These are phyloP conservation scores for Neoniphon sammara DNA, from an alignment of 2,797 vertebrate genomes.

Conservation along the genomic window DNA sequence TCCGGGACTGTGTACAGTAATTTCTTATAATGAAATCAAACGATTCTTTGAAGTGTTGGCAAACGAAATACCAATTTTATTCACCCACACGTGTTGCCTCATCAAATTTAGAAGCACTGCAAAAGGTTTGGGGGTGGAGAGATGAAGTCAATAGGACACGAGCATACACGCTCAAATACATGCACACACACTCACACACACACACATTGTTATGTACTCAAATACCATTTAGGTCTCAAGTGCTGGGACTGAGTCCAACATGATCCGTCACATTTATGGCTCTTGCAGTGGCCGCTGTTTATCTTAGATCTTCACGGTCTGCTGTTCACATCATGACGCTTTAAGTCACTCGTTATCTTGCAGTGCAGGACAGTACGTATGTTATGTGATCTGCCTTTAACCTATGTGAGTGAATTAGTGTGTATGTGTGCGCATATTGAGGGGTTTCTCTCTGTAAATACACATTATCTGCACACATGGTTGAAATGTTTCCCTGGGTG, in stretches of 20 bases:
- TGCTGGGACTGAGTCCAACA: conserved; percentile 23
- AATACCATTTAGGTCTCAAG: conserved; percentile 49
- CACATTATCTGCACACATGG: too few species aligned
- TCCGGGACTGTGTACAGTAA: conserved; percentile 6
- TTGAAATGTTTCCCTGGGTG: too few species aligned
- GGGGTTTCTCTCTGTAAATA: neutral
- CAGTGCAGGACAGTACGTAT: neutral
- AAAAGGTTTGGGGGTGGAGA: neutral
- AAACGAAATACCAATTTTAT: conserved; percentile 8
- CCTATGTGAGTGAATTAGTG: neutral
- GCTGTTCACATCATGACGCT: conserved; percentile 51
- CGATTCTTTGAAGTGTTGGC: conserved; percentile 22
- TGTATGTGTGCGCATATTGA: neutral
- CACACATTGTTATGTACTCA: conserved; percentile 14
- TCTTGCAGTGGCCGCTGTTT: conserved; percentile 52
- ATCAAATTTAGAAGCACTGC: neutral
- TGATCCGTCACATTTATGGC: conserved; percentile 44
- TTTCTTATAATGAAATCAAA: conserved; percentile 13
- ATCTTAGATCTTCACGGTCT: conserved; percentile 70
- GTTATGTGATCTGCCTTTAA: neutral
- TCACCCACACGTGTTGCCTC: neutral
- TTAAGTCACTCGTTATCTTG: conserved; percentile 35
- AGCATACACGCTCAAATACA: neutral
- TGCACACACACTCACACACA: neutral
- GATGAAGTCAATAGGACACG: neutral